Conservation (phyloP, 1,140 invertebrate species). For the Gryon sp. region DNA sequence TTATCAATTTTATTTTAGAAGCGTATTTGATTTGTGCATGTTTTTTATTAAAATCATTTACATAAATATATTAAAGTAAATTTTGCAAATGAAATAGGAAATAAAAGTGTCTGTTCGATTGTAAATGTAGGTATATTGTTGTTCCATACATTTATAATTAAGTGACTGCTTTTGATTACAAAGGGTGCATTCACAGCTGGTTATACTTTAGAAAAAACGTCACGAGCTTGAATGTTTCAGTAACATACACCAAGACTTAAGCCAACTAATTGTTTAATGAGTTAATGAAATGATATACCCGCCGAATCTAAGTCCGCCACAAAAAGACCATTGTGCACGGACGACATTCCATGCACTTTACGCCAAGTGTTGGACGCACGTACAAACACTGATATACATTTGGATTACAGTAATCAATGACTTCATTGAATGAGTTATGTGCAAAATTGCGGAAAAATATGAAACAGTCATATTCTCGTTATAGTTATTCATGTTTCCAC, state of each 20-base stretch:
- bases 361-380: conserved; percentile 24
- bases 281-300: conserved; percentile 74
- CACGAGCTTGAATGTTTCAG: conserved; percentile 63
- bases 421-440: conserved; percentile 17
- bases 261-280: conserved; percentile 74
- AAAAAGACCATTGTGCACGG: conserved; percentile 69
- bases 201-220: conserved; percentile 54
- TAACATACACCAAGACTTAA: conserved; percentile 45
- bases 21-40: too few relatives aligned
- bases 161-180: conserved; percentile 17
- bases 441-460: too few relatives aligned
- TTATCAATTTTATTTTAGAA: too few relatives aligned
- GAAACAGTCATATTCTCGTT: too few relatives aligned
- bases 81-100: background rate
- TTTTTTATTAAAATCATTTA: too few relatives aligned
- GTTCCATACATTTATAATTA: conserved; percentile 31
- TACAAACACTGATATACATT: conserved; percentile 15
- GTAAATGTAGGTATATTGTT: conserved; percentile 35
- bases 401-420: conserved; percentile 29
- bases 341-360: conserved; percentile 63
- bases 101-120: too few relatives aligned
- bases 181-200: conserved; percentile 68
- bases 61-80: background rate
- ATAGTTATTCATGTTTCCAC: too few relatives aligned
- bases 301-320: conserved; percentile 71